These are phyloP conservation scores for Bugulina stolonifera DNA, from an alignment of 2,888 invertebrate genomes.

Conservation along the genomic window DNA sequence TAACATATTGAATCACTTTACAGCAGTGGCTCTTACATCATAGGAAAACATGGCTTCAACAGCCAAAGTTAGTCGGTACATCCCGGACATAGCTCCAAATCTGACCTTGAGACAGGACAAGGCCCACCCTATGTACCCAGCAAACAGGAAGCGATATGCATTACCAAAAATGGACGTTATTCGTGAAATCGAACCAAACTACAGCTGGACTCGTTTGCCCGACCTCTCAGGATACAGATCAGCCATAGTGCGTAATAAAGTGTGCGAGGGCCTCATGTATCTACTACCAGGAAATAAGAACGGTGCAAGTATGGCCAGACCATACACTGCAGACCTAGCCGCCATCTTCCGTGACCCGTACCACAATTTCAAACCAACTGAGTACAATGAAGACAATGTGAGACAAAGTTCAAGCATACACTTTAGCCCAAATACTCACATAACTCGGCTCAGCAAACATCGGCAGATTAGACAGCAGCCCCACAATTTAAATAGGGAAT, in stretches of 20 bases:
- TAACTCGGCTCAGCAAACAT: neutral
- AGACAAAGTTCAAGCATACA: conserved; percentile 18
- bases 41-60: neutral
- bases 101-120: conserved; percentile 5
- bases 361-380: neutral
- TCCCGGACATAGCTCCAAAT: conserved; percentile 10
- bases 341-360: conserved; percentile 7
- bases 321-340: conserved; percentile 9
- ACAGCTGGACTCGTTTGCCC: conserved; percentile 5
- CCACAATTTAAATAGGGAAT: neutral
- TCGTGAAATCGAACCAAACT: conserved; percentile 8
- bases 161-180: conserved; percentile 22
- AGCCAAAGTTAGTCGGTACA: conserved; percentile 6
- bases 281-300: conserved; percentile 18
- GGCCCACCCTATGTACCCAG: conserved; percentile 9
- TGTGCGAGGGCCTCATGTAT: conserved; percentile 12
- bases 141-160: conserved; percentile 15
- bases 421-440: conserved; percentile 20
- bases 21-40: neutral
- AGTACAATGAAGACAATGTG: conserved; percentile 23
- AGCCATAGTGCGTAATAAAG: conserved; percentile 17
- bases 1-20: no score
- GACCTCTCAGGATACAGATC: neutral
- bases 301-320: neutral
- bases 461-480: neutral